Evolutionary conservation across 2,113 vertebrate genomes (phyloP).

Genomic region (Capreolus pygargus): DNA sequence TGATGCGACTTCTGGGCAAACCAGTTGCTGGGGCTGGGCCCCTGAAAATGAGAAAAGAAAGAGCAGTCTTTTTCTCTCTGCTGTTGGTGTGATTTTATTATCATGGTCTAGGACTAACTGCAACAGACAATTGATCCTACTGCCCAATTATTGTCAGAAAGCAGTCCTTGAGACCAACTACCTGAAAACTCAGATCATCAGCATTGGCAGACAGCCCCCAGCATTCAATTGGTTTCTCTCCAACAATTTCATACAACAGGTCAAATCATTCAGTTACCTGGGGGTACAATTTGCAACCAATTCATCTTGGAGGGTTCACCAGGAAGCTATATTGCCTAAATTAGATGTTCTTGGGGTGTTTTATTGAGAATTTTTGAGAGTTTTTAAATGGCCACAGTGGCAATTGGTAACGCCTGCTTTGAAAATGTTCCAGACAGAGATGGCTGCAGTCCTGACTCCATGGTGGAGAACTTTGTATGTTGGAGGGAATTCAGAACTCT

Average conservation of each 20-base stretch:
- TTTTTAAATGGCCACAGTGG: constrained; percentile 72
- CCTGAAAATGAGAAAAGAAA: constrained; percentile 28
- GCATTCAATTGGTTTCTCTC: constrained; percentile 64
- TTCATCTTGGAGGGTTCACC: constrained; percentile 69
- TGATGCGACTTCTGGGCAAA: background rate
- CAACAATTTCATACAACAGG: constrained; percentile 68
- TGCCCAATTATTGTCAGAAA: constrained; percentile 63
- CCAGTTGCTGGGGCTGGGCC: background rate
- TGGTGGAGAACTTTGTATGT: background rate
- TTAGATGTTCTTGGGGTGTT: constrained; percentile 70
- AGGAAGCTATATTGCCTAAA: constrained; percentile 70
- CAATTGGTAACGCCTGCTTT: constrained; percentile 68
- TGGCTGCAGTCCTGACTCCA: constrained; percentile 43
- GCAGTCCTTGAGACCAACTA: constrained; percentile 65
- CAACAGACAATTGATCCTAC: constrained; percentile 61
- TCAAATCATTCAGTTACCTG: constrained; percentile 71
- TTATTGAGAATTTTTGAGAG: constrained; percentile 70
- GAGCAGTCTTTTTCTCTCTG: constrained; percentile 40
- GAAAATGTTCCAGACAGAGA: constrained; percentile 67
- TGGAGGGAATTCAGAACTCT: constrained; percentile 29
- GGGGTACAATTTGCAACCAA: constrained; percentile 67
- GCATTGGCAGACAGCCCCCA: constrained; percentile 49
- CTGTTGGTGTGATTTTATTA: constrained; percentile 53
- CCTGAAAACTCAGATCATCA: constrained; percentile 50
- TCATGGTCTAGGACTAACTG: constrained; percentile 36